Evolutionary conservation across 1,140 invertebrate genomes (phyloP).

Genomic region (Drosophila tsacasi): DNA sequence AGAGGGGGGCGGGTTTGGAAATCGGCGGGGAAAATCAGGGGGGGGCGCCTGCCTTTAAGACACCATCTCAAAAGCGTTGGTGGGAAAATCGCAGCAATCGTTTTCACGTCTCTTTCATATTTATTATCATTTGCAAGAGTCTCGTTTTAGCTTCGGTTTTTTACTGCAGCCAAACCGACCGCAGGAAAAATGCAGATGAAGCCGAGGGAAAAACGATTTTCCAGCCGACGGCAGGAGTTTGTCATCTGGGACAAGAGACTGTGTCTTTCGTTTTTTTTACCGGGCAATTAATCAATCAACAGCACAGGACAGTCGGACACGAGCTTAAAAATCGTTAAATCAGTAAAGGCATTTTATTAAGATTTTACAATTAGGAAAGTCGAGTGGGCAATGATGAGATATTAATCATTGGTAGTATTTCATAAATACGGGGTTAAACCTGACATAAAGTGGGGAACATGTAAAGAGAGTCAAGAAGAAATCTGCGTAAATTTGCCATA

Average conservation of each 20-base stretch:
- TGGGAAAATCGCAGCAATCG: slow-evolving; percentile 74
- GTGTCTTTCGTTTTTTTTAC: slow-evolving; percentile 47
- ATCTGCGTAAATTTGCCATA: neutral
- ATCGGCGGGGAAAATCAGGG: slow-evolving; percentile 1
- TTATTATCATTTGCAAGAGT: slow-evolving; percentile 62
- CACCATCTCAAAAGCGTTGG: slow-evolving; percentile 74
- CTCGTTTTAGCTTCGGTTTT: slow-evolving; percentile 31
- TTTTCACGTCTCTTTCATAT: slow-evolving; percentile 65
- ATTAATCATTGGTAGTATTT: slow-evolving; percentile 5
- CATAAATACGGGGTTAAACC: neutral
- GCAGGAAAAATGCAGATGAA: slow-evolving; percentile 51
- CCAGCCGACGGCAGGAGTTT: slow-evolving; percentile 44
- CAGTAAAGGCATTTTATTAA: slow-evolving; percentile 26
- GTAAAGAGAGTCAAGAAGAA: neutral
- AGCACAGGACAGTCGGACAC: neutral
- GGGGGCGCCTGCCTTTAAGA: slow-evolving; percentile 50
- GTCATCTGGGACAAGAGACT: slow-evolving; percentile 44
- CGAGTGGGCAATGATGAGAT: neutral
- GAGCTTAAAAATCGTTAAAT: slow-evolving; percentile 12
- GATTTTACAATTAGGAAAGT: slow-evolving; percentile 41
- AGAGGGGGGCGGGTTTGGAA: neutral
- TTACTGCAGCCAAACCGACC: slow-evolving; percentile 2
- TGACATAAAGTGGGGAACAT: neutral
- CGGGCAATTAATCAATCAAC: slow-evolving; percentile 46
- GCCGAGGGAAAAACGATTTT: slow-evolving; percentile 33